Percentiles rank a stretch among this genome's conserved stretches.
Evolutionary conservation across 2,797 vertebrate genomes (phyloP).

Genomic region (Acridotheres tristis): DNA sequence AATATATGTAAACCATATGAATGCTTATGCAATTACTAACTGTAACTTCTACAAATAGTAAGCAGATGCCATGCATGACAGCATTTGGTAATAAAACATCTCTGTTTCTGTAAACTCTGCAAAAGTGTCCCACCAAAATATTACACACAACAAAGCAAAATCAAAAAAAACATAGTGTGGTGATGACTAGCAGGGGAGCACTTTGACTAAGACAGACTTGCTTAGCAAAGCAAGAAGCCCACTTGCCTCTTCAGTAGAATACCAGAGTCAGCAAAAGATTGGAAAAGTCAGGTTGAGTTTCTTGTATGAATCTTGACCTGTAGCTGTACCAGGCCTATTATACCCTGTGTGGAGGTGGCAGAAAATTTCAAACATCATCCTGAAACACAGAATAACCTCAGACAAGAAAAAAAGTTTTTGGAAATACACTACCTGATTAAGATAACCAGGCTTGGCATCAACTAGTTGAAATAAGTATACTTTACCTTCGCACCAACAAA

Average conservation of each 20-base stretch:
- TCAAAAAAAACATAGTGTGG: rapidly evolving
- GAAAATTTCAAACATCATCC: not conserved
- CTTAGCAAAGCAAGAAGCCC: not conserved
- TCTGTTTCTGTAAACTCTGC: not conserved
- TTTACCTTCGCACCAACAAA: not conserved
- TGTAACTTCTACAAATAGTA: not conserved
- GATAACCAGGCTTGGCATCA: not conserved
- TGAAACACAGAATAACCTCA: not conserved
- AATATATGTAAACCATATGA: not conserved
- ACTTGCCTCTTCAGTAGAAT: not conserved
- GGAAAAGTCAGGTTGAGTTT: not conserved
- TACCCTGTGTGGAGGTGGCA: not conserved
- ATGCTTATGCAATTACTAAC: not conserved
- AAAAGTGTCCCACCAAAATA: not conserved
- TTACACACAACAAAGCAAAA: not conserved
- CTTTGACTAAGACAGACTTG: not conserved
- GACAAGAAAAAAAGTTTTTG: not conserved
- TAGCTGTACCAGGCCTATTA: not conserved
- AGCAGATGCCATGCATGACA: not conserved
- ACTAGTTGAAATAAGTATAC: not conserved
- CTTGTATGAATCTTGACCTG: not conserved
- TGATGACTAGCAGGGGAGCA: not conserved
- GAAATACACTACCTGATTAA: not conserved
- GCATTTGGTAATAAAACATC: not conserved
- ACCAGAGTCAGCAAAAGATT: not conserved